These are phyloP conservation scores for Papilio machaon DNA, from an alignment of 1,140 invertebrate species.

Conservation along the genomic window DNA sequence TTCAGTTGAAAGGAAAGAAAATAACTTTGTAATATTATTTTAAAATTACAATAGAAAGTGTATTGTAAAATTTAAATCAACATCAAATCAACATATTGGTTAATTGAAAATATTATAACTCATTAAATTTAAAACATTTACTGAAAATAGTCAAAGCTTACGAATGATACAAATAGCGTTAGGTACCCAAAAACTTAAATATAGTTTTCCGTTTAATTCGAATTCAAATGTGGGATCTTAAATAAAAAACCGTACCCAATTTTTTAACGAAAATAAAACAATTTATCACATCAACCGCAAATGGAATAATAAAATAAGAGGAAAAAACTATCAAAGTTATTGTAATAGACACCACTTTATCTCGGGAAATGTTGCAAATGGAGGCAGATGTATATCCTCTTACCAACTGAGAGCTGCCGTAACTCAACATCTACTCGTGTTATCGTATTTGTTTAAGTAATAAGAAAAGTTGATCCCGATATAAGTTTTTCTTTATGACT, in stretches of 20 bases:
- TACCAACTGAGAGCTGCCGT: slow-evolving; percentile 23
- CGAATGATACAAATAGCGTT: neutral
- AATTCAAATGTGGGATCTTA: neutral
- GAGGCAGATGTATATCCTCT: slow-evolving; percentile 30
- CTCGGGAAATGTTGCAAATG: slow-evolving; percentile 33
- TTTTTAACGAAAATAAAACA: neutral
- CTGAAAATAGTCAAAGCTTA: neutral
- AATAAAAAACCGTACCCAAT: neutral
- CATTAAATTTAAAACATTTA: neutral
- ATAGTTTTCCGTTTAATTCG: neutral
- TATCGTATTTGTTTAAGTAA: neutral
- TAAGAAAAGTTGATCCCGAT: neutral
- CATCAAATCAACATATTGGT: no score
- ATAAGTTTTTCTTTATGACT: neutral
- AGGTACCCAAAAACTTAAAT: neutral
- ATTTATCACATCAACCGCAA: slow-evolving; percentile 26
- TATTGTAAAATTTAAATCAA: neutral
- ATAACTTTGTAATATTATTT: neutral
- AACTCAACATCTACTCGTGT: slow-evolving; percentile 19
- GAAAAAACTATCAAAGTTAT: slow-evolving; percentile 29
- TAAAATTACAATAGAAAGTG: neutral
- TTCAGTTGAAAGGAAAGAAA: neutral
- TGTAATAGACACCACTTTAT: slow-evolving; percentile 28
- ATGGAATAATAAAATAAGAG: slow-evolving; percentile 28
- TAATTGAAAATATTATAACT: no score